phyloP scores from a whole-genome alignment of 2,888 invertebrate genomes.

The Temnothorax rugatulus region DNA sequence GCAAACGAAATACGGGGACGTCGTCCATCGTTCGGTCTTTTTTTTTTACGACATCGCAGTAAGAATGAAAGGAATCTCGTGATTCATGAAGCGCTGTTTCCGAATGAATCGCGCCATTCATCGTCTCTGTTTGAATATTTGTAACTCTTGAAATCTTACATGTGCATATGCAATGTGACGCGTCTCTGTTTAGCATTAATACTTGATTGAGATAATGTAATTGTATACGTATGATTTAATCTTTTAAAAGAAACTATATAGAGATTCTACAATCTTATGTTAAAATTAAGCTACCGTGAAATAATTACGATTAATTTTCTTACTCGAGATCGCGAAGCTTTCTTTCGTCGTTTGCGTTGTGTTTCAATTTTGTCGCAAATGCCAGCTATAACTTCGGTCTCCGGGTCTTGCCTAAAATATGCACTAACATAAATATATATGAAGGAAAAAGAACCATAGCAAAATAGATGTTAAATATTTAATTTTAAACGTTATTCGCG shows the following conservation, averaged over 20 bases:
- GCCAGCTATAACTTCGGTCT: background rate
- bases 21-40: background rate
- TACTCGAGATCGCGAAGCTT: conserved; percentile 38
- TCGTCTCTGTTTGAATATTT: background rate
- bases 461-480: background rate
- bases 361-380: conserved; percentile 31
- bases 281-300: background rate
- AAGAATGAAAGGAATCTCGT: conserved; percentile 25
- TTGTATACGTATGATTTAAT: background rate
- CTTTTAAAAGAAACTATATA: background rate
- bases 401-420: conserved; percentile 40
- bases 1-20: conserved; percentile 6
- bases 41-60: background rate
- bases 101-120: conserved; percentile 38
- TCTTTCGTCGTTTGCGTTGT: background rate
- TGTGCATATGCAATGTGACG: background rate
- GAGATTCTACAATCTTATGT: background rate
- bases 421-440: background rate
- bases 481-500: background rate
- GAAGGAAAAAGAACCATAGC: background rate
- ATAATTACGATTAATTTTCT: conserved; percentile 28
- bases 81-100: conserved; percentile 24
- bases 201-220: background rate
- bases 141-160: conserved; percentile 3
- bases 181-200: conserved; percentile 4